These are phyloP conservation scores for Elgaria multicarinata DNA, from an alignment of 2,113 vertebrate genomes.

Conservation along the genomic window DNA sequence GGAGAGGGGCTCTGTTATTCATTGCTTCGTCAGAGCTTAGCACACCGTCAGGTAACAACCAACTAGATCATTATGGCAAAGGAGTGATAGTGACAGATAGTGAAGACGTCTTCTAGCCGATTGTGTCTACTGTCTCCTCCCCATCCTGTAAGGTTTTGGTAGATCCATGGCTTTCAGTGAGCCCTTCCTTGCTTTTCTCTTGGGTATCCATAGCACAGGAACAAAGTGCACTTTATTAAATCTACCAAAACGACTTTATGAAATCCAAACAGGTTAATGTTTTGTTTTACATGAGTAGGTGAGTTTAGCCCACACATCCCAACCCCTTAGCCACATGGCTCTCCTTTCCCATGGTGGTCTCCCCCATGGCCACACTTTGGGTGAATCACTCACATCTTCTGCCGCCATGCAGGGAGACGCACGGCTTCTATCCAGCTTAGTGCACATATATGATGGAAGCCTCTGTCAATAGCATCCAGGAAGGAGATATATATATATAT, in stretches of 20 bases:
- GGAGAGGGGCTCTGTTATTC: neutral
- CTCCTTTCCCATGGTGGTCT: neutral
- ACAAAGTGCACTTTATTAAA: neutral
- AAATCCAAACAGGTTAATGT: neutral
- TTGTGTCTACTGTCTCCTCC: neutral
- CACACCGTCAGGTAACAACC: neutral
- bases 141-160: neutral
- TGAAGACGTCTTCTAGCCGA: neutral
- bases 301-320: neutral
- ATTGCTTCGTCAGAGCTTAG: neutral
- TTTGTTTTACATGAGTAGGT: neutral
- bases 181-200: neutral
- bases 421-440: neutral
- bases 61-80: neutral
- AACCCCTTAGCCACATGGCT: too few relatives aligned
- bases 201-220: neutral
- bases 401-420: neutral
- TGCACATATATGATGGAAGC: neutral
- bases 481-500: too few relatives aligned
- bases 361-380: neutral
- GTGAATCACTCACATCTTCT: neutral
- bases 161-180: neutral
- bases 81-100: neutral
- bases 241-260: neutral
- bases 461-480: neutral